Conservation (phyloP, 2,113 vertebrate genomes). For the Manacus vitellinus region DNA sequence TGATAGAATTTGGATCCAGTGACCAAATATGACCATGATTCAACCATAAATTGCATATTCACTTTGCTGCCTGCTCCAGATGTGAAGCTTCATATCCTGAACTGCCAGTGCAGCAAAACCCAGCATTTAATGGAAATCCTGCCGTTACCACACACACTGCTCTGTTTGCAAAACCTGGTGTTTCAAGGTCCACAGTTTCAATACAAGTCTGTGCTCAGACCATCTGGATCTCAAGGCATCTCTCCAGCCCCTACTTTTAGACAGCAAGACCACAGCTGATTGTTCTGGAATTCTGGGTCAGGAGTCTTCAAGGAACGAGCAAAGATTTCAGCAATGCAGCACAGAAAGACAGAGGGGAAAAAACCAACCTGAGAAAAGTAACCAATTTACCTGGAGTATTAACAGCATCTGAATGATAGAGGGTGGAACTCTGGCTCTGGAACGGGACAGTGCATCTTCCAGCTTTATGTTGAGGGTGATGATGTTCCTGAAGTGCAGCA, state of each 20-base stretch:
- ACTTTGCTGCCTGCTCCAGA: background rate
- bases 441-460: constrained; percentile 87
- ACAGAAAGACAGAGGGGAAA: background rate
- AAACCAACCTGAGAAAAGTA: background rate
- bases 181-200: background rate
- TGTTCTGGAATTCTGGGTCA: background rate
- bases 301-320: background rate
- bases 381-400: constrained; percentile 85
- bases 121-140: background rate
- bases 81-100: background rate
- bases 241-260: background rate
- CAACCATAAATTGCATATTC: background rate
- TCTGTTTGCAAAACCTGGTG: background rate
- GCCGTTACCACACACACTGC: background rate
- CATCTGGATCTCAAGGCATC: background rate
- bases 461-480: constrained; percentile 92
- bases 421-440: constrained; percentile 87
- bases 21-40: background rate
- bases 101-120: background rate
- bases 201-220: background rate
- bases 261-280: background rate
- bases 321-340: background rate
- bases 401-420: constrained; percentile 94
- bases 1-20: background rate
- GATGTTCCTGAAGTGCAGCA: constrained; percentile 92